Evolutionary conservation across 1,140 invertebrate genomes (phyloP), one percentile per base, ranked within the genome.

Genomic region (Bombus consobrinus): DNA sequence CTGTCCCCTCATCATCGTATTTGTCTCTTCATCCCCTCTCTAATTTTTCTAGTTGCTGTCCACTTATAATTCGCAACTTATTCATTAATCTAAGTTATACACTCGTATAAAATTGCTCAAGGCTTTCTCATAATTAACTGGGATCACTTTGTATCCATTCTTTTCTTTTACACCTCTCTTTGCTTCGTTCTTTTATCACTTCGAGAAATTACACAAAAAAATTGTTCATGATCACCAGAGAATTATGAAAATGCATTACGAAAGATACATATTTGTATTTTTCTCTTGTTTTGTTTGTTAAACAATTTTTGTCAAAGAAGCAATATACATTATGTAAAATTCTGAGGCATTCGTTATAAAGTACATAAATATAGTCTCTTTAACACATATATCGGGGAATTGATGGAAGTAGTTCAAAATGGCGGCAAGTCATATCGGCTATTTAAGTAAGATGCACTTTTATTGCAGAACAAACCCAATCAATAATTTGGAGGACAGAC

Each of bases 371-470:
- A 74, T 64, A 87, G 69, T 90, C 85, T 88, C 82, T 93, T 86
- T 91, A 92, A 18, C 15, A 80, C 62, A 66, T 41, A 78, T 69
- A 87, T 92, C 93, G 94, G 94, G 94, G 94, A 94, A 92, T 95
- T 94, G 94, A 94, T 95, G 95, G 94, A 94, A 95, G 94, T 94
- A 92, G 93, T 95, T 95, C 95, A 95, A 95, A 95, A 95, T 95
- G 95, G 95, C 95, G 95, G 95, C 93, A 94, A 95, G 92, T 94
- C 91, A 91, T 90, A 93, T 90, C 86, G 92, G 81, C 76, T 87
- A 81, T 88, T 87, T 86, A 90, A 91, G 87, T 81, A 90, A 89
- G 87, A 91, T 84, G 39, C 89, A 91, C 73, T 88, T 85, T 90
- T 90, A 88, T 87, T 82, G 81, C 83, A 81, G 43, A 88, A 84